These are phyloP conservation scores for Globia sparganii DNA, from an alignment of 2,888 invertebrate species.

Conservation along the genomic window DNA sequence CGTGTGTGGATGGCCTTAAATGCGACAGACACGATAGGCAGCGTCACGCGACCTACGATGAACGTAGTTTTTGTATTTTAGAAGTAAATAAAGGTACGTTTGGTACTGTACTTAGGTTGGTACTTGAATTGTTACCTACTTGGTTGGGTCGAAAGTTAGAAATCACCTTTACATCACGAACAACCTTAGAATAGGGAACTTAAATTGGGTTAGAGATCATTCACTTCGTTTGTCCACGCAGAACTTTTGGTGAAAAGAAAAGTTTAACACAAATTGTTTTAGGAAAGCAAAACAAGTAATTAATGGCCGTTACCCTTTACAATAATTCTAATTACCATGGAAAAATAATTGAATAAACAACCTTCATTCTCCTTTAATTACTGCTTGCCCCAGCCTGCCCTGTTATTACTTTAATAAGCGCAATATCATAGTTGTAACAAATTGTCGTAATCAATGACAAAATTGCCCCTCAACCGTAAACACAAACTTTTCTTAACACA, in stretches of 20 bases:
- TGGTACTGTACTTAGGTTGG: conserved; percentile 10
- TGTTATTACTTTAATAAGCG: background rate
- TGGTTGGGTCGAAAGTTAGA: conserved; percentile 36
- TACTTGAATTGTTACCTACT: conserved; percentile 26
- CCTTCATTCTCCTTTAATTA: conserved; percentile 1
- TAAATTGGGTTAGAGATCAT: conserved; percentile 31
- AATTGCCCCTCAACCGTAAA: background rate
- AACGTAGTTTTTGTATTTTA: conserved; percentile 52
- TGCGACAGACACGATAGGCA: conserved; percentile 55
- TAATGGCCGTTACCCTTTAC: background rate
- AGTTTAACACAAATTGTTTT: conserved; percentile 6
- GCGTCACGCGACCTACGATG: conserved; percentile 55
- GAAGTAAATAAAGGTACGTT: conserved; percentile 34
- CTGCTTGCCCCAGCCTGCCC: background rate
- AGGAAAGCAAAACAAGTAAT: background rate
- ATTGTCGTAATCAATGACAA: background rate
- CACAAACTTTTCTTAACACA: conserved; percentile 14
- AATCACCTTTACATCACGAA: conserved; percentile 36
- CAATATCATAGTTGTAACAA: background rate
- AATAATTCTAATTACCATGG: background rate
- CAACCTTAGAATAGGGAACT: conserved; percentile 1
- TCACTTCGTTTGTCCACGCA: background rate
- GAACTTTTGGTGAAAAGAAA: background rate
- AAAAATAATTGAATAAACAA: background rate
- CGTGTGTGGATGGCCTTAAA: conserved; percentile 64